Evolutionary conservation across 2,113 vertebrate genomes (phyloP).

Genomic region (Rostratula benghalensis): DNA sequence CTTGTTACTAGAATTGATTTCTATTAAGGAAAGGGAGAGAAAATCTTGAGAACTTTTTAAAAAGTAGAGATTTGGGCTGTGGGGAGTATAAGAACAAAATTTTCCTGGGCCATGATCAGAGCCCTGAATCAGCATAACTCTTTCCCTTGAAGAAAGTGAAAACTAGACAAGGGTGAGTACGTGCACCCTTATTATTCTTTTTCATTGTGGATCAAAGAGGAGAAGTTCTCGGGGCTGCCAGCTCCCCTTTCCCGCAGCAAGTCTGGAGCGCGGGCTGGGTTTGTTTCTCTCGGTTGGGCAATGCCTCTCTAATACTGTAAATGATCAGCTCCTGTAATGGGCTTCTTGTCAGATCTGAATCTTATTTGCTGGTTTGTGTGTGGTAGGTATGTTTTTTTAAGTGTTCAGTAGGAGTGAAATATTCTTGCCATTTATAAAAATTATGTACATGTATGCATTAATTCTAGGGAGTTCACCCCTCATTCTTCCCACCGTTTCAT

Average conservation of each 20-base stretch:
- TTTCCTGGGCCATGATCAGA: neutral
- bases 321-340: neutral
- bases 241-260: conserved; percentile 5
- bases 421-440: neutral
- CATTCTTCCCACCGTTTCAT: conserved; percentile 46
- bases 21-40: neutral
- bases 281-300: neutral
- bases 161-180: neutral
- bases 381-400: neutral
- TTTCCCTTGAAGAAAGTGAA: conserved; percentile 43
- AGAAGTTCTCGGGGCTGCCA: conserved; percentile 12
- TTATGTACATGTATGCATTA: neutral
- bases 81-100: neutral
- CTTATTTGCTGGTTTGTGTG: neutral
- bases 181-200: conserved; percentile 5
- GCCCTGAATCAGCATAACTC: conserved; percentile 16
- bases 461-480: conserved; percentile 44
- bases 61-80: neutral
- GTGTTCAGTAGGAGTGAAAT: conserved; percentile 8
- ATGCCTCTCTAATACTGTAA: neutral
- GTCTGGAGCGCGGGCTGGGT: neutral
- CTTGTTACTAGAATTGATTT: conserved; percentile 11
- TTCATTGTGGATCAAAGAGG: conserved; percentile 47
- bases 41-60: neutral
- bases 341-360: conserved; percentile 8